Evolutionary conservation across 2,888 invertebrate genomes (phyloP).

Genomic region (Tigriopus californicus): DNA sequence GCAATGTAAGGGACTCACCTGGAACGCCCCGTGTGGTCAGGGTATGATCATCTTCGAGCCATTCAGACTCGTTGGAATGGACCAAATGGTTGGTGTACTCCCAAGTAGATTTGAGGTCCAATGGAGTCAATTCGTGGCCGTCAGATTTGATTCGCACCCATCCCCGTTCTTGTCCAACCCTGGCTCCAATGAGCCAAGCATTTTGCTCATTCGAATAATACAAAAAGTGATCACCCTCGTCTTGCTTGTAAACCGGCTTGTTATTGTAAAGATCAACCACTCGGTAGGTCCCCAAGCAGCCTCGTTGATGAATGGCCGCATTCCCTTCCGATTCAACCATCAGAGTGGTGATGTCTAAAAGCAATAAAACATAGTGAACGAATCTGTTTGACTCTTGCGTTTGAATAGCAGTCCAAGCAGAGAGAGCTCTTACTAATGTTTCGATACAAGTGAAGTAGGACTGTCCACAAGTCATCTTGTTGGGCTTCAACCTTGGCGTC

Average conservation of each 20-base stretch:
- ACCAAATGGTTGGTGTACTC: not conserved
- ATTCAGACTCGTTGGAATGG: not conserved
- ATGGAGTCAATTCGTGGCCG: too few relatives aligned
- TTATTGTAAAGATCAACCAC: conserved; percentile 5
- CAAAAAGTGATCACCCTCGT: conserved; percentile 7
- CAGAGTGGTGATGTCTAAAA: not conserved
- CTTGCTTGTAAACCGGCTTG: conserved; percentile 8
- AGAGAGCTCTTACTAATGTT: too few relatives aligned
- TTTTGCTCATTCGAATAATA: not conserved
- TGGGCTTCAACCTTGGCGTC: too few relatives aligned
- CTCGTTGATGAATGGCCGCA: not conserved
- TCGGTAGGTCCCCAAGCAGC: not conserved
- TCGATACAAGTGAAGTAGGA: too few relatives aligned
- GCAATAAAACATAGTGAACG: too few relatives aligned
- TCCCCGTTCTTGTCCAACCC: not conserved
- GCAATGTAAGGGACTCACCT: too few relatives aligned
- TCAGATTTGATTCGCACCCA: not conserved
- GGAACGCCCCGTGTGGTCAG: too few relatives aligned
- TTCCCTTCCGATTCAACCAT: conserved; percentile 1
- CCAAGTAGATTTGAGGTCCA: not conserved
- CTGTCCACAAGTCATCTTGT: too few relatives aligned
- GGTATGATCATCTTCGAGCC: not conserved
- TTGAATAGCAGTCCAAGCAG: too few relatives aligned
- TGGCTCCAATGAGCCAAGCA: not conserved
- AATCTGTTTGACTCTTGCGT: too few relatives aligned